A percentile compares a stretch with the other conserved stretches of the same genome.
These are phyloP conservation scores for Cerastis leucographa DNA, from an alignment of 2,888 invertebrate genomes.

Conservation along the genomic window DNA sequence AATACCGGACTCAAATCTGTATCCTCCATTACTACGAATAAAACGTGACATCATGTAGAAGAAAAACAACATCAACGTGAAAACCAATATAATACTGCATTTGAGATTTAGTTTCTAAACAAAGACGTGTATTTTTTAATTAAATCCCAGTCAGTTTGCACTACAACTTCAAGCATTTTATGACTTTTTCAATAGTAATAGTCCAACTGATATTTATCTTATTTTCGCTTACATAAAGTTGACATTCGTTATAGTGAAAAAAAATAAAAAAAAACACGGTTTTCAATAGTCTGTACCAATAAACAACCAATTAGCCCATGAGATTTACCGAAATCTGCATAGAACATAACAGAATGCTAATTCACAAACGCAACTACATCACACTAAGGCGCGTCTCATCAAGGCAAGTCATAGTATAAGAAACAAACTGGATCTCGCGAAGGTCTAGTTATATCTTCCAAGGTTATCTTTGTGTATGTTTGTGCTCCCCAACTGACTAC, in stretches of 20 bases:
- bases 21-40: conserved; percentile 18
- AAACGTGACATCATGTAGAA: conserved; percentile 7
- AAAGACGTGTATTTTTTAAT: no score
- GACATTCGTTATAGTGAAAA: not conserved
- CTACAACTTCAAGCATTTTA: not conserved
- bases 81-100: not conserved
- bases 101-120: not conserved
- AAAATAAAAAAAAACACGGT: not conserved
- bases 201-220: not conserved
- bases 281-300: not conserved
- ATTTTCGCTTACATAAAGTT: not conserved
- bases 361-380: conserved; percentile 32
- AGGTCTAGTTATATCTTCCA: conserved; percentile 53
- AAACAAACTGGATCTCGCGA: conserved; percentile 55
- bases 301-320: not conserved
- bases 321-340: conserved; percentile 1
- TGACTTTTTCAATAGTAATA: not conserved
- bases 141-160: not conserved
- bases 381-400: conserved; percentile 43
- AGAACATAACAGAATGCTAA: conserved; percentile 48
- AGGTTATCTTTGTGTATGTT: conserved; percentile 50
- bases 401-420: conserved; percentile 39
- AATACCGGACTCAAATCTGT: conserved; percentile 10
- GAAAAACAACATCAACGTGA: not conserved
- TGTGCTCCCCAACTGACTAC: conserved; percentile 44